phyloP scores from a whole-genome alignment of 2,797 vertebrate genomes.

The Etheostoma perlongum region DNA sequence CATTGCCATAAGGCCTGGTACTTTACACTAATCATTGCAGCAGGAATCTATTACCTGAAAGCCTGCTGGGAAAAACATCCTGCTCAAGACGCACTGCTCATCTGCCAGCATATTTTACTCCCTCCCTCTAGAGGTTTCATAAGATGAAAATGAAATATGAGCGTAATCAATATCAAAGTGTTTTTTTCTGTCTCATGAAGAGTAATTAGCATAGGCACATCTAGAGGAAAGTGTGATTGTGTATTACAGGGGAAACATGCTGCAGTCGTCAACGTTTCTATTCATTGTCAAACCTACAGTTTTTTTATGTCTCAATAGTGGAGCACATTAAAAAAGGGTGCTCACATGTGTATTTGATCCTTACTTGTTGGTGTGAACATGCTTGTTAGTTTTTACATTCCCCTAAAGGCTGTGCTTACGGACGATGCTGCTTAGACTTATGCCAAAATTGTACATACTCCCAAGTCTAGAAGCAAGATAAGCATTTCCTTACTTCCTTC shows the following conservation, averaged over 20 bases:
- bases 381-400: slow-evolving; percentile 13
- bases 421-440: slow-evolving; percentile 19
- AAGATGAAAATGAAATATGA: slow-evolving; percentile 72
- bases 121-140: slow-evolving; percentile 56
- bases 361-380: slow-evolving; percentile 15
- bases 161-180: slow-evolving; percentile 68
- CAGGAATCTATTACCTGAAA: slow-evolving; percentile 62
- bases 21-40: slow-evolving; percentile 58
- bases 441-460: slow-evolving; percentile 1
- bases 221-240: slow-evolving; percentile 48
- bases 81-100: slow-evolving; percentile 49
- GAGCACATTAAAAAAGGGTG: slow-evolving; percentile 25
- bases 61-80: slow-evolving; percentile 60
- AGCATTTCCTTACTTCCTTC: neutral
- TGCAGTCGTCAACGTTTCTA: slow-evolving; percentile 53
- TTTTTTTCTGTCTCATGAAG: slow-evolving; percentile 61
- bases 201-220: slow-evolving; percentile 64
- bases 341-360: slow-evolving; percentile 3
- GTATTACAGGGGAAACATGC: slow-evolving; percentile 53
- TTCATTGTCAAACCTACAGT: slow-evolving; percentile 35
- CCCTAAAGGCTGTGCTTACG: slow-evolving; percentile 11
- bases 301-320: slow-evolving; percentile 32
- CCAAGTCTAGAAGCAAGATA: neutral
- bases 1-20: slow-evolving; percentile 18
- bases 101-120: slow-evolving; percentile 63